phyloP scores from a whole-genome alignment of 2,797 vertebrate species.

The Hemibagrus guttatus region DNA sequence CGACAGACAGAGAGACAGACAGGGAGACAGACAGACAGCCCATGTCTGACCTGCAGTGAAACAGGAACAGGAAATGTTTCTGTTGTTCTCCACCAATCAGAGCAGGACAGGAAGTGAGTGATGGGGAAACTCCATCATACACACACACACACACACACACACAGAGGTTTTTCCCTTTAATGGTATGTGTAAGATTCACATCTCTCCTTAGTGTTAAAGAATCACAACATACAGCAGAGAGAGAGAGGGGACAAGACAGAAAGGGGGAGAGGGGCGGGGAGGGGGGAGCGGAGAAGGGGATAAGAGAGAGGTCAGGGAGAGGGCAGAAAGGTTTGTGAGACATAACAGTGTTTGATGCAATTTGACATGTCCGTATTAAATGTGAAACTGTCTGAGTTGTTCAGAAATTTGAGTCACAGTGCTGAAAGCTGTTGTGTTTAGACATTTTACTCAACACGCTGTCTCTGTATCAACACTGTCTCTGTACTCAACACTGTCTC shows the following conservation, averaged over 20 bases:
- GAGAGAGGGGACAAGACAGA: background rate
- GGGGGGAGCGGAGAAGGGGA: background rate
- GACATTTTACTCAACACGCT: too few species aligned
- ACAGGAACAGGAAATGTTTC: slow-evolving; percentile 73
- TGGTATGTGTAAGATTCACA: background rate
- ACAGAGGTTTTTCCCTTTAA: slow-evolving; percentile 23
- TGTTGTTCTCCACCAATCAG: slow-evolving; percentile 66
- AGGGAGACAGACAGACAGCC: background rate
- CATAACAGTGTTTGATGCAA: too few species aligned
- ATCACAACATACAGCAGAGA: background rate
- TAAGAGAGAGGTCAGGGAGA: background rate
- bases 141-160: slow-evolving; percentile 38
- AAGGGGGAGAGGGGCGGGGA: background rate
- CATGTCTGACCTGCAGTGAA: slow-evolving; percentile 58
- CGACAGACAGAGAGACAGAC: background rate
- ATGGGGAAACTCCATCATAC: slow-evolving; percentile 13
- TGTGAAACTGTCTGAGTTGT: too few species aligned
- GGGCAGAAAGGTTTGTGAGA: too few species aligned
- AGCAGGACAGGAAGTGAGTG: slow-evolving; percentile 54
- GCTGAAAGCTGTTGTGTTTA: too few species aligned
- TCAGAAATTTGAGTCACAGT: too few species aligned
- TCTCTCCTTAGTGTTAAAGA: background rate
- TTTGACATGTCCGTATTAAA: too few species aligned
- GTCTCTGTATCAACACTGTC: too few species aligned
- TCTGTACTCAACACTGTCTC: too few species aligned